Evolutionary conservation across 2,113 vertebrate genomes (phyloP).

Genomic region (Psettodes erumei): DNA sequence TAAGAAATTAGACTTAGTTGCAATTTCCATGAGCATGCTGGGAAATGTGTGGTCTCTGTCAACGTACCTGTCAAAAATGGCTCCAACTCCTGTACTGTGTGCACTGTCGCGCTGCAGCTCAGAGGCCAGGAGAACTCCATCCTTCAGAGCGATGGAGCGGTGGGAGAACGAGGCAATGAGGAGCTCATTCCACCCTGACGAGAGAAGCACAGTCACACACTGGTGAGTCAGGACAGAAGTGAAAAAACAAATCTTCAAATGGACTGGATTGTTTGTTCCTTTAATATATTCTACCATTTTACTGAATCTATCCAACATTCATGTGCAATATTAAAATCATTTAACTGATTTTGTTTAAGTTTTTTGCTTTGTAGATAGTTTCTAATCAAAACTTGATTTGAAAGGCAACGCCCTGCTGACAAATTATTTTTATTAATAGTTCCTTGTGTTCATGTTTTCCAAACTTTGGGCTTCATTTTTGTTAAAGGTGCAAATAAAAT

Average conservation of each 20-base stretch:
- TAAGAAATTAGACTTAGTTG: background rate
- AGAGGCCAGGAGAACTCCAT: constrained; percentile 90
- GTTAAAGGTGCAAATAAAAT: background rate
- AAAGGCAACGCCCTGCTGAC: background rate
- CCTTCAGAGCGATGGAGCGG: constrained; percentile 91
- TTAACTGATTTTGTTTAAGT: background rate
- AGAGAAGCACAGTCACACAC: background rate
- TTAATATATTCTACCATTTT: background rate
- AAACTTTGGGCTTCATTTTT: background rate
- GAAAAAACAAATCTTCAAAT: background rate
- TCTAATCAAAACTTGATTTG: background rate
- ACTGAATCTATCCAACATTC: background rate
- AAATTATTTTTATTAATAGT: background rate
- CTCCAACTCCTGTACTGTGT: constrained; percentile 89
- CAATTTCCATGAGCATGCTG: background rate
- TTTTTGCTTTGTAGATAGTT: background rate
- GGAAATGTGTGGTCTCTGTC: background rate
- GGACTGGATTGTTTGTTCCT: background rate
- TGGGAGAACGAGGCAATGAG: constrained; percentile 95
- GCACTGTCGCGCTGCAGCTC: constrained; percentile 90
- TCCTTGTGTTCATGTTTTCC: background rate
- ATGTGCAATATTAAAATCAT: background rate
- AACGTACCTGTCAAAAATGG: constrained; percentile 90
- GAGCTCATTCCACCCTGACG: constrained; percentile 92
- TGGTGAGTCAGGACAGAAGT: background rate